Evolutionary conservation across 2,888 invertebrate species (phyloP), one percentile per base, ranked within the genome.

Genomic region (Nomada ruficornis): DNA sequence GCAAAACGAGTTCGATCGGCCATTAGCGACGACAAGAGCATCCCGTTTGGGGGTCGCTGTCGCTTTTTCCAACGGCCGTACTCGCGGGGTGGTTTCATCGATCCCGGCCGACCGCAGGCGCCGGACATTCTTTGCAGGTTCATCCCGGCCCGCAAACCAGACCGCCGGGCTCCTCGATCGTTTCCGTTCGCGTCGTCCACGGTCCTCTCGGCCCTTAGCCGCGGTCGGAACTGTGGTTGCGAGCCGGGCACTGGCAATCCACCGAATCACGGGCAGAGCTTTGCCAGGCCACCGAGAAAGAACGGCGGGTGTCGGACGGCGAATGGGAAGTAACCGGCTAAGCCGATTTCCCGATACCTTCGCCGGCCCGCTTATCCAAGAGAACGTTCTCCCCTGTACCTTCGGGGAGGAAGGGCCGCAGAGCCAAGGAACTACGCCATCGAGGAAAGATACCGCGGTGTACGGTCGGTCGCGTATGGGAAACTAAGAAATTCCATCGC

Each of bases 111-210:
- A 83, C 86, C 86, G 72, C 86, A 86, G 76, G 63, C 76, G 52
- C 71, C 68, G 81, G 80, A 80, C 77, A 81, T 78, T 81, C 79
- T 77, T 72, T 67, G 76, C 73, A 79, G 80, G 86, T 86, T 86
- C 84, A 81, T 86, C 81, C 86, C n/a, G 63, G 47, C 59, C 86
- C 86, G 54, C 86, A 86, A 77, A 86, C 84, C 84, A 77, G 73
- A 83, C 83, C 86, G 80, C 76, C 76, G 74, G 29, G n/a, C 73
- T 55, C 77, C 74, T 74, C 77, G 74, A 77, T 86, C 86, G 86
- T 83, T 74, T 86, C 29, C 77, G 79, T 68, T 59, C 65, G 47
- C 47, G 47, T 68, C 78, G 82, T 78, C 81, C 70, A 79, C 50
- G 69, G 81, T 84, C 83, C 47, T 23, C 73, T 76, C 42, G 73